phyloP scores from a whole-genome alignment of 2,797 vertebrate species.

The Moxostoma hubbsi region DNA sequence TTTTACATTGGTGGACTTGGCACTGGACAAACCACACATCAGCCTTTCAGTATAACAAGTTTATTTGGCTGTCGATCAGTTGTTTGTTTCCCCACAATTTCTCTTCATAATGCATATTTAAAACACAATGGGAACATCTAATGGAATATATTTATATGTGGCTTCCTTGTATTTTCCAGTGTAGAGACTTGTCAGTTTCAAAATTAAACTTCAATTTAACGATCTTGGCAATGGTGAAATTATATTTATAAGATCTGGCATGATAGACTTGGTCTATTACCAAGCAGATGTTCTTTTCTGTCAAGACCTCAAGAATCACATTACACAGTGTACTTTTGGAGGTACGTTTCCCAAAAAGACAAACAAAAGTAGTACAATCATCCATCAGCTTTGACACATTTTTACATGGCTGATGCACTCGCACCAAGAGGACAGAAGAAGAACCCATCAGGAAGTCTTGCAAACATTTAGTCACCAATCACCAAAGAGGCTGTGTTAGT shows the following conservation, averaged over 20 bases:
- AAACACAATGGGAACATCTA: constrained; percentile 17
- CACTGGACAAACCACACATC: constrained; percentile 2
- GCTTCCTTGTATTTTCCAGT: not conserved
- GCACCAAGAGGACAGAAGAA: not conserved
- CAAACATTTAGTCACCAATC: not conserved
- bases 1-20: constrained; percentile 4
- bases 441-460: not conserved
- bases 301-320: not conserved
- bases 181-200: not conserved
- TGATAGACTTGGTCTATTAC: not conserved
- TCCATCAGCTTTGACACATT: not conserved
- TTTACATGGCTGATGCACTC: not conserved
- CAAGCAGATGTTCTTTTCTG: not conserved
- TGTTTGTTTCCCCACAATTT: constrained; percentile 4
- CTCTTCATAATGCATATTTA: not conserved
- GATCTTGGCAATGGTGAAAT: not conserved
- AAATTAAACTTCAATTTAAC: not conserved
- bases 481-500: not conserved
- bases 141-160: not conserved
- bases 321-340: too few relatives aligned
- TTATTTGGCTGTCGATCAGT: constrained; percentile 2
- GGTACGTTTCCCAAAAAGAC: not conserved
- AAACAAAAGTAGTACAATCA: not conserved
- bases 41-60: not conserved
- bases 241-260: not conserved